Evolutionary conservation across 2,113 vertebrate genomes (phyloP), one percentile per base, ranked within the genome.

Genomic region (Copsychus sechellarum): DNA sequence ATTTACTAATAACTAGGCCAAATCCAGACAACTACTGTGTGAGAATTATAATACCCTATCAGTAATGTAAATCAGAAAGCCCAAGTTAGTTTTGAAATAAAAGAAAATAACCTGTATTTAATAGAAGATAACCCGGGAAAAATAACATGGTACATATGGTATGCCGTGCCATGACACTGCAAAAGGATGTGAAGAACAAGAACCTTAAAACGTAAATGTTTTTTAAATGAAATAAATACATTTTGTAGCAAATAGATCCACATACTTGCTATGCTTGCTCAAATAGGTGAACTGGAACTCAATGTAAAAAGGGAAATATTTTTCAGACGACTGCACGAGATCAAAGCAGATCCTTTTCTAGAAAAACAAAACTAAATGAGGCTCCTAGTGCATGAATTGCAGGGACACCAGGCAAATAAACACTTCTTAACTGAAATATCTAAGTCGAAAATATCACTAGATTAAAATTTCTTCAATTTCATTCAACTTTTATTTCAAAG

Each of bases 281-380:
- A 28, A n/a, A 50, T 58, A 69, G 12, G 8, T 0, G 0, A 71
- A 78, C 8, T 47, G 22, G 14, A 64, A 11, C 48, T 66, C 33
- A 14, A 13, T 0, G 0, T 45, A 14, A 54, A 25, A 71, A 10
- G 4, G 21, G 8, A 92, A 88, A 47, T 40, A 2, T 10, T 80
- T 66, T 56, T 76, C 14, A 67, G 7, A 17, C 6, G 12, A 3
- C 15, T 81, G 23, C 8, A 43, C 43, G 29, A 76, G 8, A 71
- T 12, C 33, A 60, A 50, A 87, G 8, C 13, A 42, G 7, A 28
- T 40, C 64, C 1, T 66, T 34, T 38, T 60, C 24, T 51, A 42
- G 73, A 66, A 88, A 81, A 87, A 33, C 6, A 67, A 58, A 76
- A 45, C 6, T 54, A 67, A 67, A 58, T 82, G 24, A 69, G 7